phyloP scores from a whole-genome alignment of 2,797 vertebrate species.

The Harpagifer antarcticus region DNA sequence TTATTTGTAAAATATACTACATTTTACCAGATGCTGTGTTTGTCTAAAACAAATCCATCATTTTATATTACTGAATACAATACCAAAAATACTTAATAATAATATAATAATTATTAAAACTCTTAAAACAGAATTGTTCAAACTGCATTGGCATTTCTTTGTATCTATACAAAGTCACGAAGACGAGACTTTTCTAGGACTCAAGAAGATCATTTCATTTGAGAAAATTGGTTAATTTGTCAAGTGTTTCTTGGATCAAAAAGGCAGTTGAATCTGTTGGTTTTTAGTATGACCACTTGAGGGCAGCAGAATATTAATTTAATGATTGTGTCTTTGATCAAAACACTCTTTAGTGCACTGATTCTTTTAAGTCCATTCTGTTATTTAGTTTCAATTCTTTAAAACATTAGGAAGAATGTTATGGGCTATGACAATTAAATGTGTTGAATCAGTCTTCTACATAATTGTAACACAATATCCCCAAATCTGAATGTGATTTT shows the following conservation, averaged over 20 bases:
- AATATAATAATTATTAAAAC: too few species aligned
- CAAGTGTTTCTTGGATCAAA: too few species aligned
- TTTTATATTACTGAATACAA: background rate
- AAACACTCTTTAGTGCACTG: background rate
- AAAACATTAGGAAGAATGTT: background rate
- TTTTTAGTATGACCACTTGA: constrained; percentile 25
- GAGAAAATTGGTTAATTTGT: background rate
- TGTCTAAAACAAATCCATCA: too few species aligned
- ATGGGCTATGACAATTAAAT: background rate
- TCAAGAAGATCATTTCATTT: too few species aligned
- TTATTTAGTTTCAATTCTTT: background rate
- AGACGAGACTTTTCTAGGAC: too few species aligned
- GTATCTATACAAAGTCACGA: too few species aligned
- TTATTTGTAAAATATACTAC: too few species aligned
- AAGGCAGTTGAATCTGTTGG: background rate
- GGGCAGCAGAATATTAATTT: constrained; percentile 26
- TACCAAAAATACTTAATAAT: background rate
- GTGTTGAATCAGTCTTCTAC: background rate
- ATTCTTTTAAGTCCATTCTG: background rate
- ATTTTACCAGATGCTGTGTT: too few species aligned
- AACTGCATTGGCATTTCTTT: background rate
- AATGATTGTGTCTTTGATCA: background rate
- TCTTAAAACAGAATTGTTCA: background rate
- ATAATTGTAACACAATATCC: background rate
- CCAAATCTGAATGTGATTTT: background rate